phyloP scores from a whole-genome alignment of 1,140 invertebrate species.

The Dendrolimus punctatus region DNA sequence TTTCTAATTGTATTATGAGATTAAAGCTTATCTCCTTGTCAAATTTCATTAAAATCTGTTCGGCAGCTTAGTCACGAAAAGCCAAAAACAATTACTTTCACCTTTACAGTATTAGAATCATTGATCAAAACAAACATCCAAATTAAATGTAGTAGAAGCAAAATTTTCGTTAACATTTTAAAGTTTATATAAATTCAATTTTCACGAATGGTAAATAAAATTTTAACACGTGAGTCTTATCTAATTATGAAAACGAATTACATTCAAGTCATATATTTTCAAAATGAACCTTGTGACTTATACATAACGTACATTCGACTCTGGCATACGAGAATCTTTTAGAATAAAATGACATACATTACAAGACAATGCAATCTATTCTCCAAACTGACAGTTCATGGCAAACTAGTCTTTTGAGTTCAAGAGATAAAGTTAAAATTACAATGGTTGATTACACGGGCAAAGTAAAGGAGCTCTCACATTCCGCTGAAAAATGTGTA shows the following conservation, averaged over 20 bases:
- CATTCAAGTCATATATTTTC: neutral
- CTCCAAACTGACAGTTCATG: conserved; percentile 17
- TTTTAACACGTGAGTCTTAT: conserved; percentile 51
- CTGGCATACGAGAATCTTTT: conserved; percentile 18
- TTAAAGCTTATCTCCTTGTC: too few relatives aligned
- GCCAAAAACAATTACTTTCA: too few relatives aligned
- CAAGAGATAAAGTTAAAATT: conserved; percentile 24
- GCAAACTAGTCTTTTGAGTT: conserved; percentile 4
- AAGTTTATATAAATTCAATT: conserved; percentile 47
- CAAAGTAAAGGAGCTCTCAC: conserved; percentile 51
- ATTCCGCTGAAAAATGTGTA: conserved; percentile 68
- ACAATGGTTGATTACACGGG: conserved; percentile 3
- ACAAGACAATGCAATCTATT: conserved; percentile 67
- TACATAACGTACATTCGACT: conserved; percentile 21
- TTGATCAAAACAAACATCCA: too few relatives aligned
- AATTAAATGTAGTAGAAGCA: too few relatives aligned
- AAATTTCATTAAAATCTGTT: too few relatives aligned
- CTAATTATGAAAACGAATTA: conserved; percentile 20
- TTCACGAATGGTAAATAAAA: conserved; percentile 43
- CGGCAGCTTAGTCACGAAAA: too few relatives aligned
- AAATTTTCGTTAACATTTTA: too few relatives aligned
- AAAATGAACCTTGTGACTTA: conserved; percentile 22
- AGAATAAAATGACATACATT: conserved; percentile 48
- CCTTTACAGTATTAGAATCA: too few relatives aligned
- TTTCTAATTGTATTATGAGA: too few relatives aligned